A percentile compares a stretch with the other conserved stretches of the same genome.
phyloP scores from a whole-genome alignment of 2,888 invertebrate species.

The Parnassius mnemosyne region DNA sequence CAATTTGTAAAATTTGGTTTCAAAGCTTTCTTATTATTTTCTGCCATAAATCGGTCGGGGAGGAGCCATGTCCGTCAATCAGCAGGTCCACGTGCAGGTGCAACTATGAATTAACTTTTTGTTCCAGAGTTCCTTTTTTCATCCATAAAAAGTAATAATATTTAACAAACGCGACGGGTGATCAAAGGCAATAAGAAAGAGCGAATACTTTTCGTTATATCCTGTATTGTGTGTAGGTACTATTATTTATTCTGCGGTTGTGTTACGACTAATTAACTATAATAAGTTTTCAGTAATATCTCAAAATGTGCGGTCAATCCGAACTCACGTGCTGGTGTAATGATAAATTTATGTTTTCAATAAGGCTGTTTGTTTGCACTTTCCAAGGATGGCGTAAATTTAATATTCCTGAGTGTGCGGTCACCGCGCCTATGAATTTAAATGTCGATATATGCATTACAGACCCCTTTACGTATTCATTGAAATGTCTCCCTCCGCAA shows the following conservation, averaged over 20 bases:
- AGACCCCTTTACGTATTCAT: conserved; percentile 24
- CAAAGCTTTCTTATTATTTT: background rate
- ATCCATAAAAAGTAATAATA: too few relatives aligned
- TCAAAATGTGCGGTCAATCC: background rate
- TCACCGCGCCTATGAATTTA: conserved; percentile 27
- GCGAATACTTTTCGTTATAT: too few relatives aligned
- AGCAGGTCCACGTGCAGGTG: too few relatives aligned
- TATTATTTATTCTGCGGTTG: too few relatives aligned
- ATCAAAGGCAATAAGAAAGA: too few relatives aligned
- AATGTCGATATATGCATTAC: conserved; percentile 18
- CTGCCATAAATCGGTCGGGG: background rate
- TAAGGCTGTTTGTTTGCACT: conserved; percentile 18
- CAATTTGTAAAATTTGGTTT: background rate
- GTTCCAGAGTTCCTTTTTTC: too few relatives aligned
- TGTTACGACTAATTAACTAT: too few relatives aligned
- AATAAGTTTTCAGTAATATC: too few relatives aligned
- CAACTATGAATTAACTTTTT: too few relatives aligned
- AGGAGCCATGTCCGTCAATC: too few relatives aligned
- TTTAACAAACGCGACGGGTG: too few relatives aligned
- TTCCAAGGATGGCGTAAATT: conserved; percentile 20
- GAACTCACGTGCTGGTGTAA: background rate
- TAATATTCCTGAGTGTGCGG: conserved; percentile 18
- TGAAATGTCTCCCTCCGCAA: conserved; percentile 2
- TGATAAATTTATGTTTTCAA: conserved; percentile 11
- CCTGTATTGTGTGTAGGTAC: too few relatives aligned